Evolutionary conservation across 2,797 vertebrate genomes (phyloP), one percentile per base, ranked within the genome.

Genomic region (Myotis planiceps): DNA sequence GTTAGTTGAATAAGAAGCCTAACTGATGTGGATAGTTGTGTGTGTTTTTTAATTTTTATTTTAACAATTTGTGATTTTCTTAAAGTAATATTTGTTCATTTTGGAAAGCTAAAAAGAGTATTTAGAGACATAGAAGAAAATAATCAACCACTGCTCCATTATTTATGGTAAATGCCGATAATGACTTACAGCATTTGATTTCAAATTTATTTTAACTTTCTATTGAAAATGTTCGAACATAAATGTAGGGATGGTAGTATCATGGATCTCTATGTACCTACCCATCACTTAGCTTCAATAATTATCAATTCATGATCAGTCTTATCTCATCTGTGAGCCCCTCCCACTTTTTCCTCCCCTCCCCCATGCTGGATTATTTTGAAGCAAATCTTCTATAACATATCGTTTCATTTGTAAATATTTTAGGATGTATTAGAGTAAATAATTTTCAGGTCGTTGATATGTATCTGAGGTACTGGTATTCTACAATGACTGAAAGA

Each of bases 391-490:
- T 88, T 93, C 3, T 92, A 29, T 88, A 71, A 71, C 29, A 47
- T 91, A 66, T 87, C 23, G 87, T 90, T 92, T 96, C 5, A 90
- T 71, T 55, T 79, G 39, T 87, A 90, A 92, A 90, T 85, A 85
- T 92, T 79, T 93, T 94, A 86, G 4, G 80, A 34, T 42, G 27
- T 87, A 91, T 92, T 68, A 65, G 65, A 92, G 58, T 27, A 93
- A 83, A 93, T 81, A 90, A 42, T 92, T 58, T 93, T 53, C 16
- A 95, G 69, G 81, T 92, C 45, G 78, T 83, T 92, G 92, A 55
- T 37, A 42, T 1, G 0, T 94, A 18, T 91, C 58, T 51, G 81
- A 89, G 76, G 53, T 80, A 88, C 42, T 27, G 45, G 55, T 88
- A 69, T 93, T 87, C 76, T 86, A 0, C 82, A 45, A 37, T 49